These are phyloP conservation scores for Salarias fasciatus DNA, from an alignment of 2,797 vertebrate species.

Conservation along the genomic window DNA sequence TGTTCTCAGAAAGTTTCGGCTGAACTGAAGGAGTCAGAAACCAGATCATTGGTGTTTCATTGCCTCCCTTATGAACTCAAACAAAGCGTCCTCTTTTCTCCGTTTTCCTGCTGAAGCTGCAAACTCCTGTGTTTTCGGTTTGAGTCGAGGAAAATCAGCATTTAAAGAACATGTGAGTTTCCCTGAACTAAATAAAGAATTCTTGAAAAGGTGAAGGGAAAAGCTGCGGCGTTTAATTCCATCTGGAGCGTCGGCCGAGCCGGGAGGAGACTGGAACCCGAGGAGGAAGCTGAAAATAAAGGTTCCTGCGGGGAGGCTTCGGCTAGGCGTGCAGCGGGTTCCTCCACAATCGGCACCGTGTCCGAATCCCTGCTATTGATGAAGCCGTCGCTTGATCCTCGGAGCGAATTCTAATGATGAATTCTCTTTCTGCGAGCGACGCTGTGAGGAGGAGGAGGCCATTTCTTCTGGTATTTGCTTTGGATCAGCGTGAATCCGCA, in stretches of 20 bases:
- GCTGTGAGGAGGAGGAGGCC: too few relatives aligned
- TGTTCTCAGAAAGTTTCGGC: too few relatives aligned
- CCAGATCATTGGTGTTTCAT: too few relatives aligned
- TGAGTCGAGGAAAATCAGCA: too few relatives aligned
- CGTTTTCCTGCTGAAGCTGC: too few relatives aligned
- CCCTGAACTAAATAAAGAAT: not conserved
- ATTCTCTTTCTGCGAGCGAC: not conserved
- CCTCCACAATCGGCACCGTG: not conserved
- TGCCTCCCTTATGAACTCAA: too few relatives aligned
- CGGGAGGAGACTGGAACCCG: not conserved
- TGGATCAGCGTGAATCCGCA: not conserved
- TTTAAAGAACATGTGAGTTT: too few relatives aligned
- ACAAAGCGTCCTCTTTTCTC: too few relatives aligned
- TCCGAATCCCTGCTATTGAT: not conserved
- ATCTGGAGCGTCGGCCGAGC: not conserved
- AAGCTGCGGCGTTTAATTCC: not conserved
- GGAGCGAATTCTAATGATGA: not conserved
- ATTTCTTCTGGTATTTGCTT: not conserved
- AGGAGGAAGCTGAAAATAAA: slow-evolving; percentile 1
- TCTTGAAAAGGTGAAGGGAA: not conserved
- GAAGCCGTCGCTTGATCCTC: not conserved
- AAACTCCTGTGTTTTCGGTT: too few relatives aligned
- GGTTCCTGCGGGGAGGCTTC: slow-evolving; percentile 3
- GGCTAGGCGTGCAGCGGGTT: not conserved
- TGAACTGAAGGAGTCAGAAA: too few relatives aligned